Base-by-base conservation (phyloP, 2,113 vertebrate species). In the Labrus mixtus region DNA sequence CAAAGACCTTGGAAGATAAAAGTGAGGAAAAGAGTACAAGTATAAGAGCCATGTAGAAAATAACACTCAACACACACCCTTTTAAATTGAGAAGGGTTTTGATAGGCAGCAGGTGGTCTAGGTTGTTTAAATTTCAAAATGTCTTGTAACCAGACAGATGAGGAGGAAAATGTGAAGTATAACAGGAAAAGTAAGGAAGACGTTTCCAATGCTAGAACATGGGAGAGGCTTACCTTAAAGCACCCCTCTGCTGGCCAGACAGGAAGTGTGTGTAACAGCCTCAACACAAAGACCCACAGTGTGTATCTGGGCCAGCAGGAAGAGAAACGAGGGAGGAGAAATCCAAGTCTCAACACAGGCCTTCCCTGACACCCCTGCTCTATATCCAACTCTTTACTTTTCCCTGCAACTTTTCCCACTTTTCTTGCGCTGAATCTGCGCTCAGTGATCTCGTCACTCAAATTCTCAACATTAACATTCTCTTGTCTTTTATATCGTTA, bases 241-340 rank as follows among this genome's bases (percentile, higher is more conserved):
- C 82, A 92, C 86, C 84, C 85, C 71, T 80, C 78, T 89, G 60
- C 84, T 79, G 76, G 83, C 83, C 87, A 91, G 89, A 85, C 89
- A 88, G 87, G 83, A 86, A 90, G 85, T 84, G 75, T 84, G 77
- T 88, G 81, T 84, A 87, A 88, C 82, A 78, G 79, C 73, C 70
- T 72, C 70, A 83, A 77, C 84, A 92, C 90, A 91, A 93, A 91
- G 90, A 84, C 68, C 84, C 73, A 86, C 89, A 90, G 89, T 91
- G 81, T 90, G 85, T 86, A 82, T 85, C 64, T 88, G 83, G 87
- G 86, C 86, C 90, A 90, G 87, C 87, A 91, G 88, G 88, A 91
- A 91, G 84, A 88, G 79, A 81, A 85, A 59, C 53, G 10, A 80
- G 76, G 73, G 78, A 83, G 80, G 81, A 88, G 78, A 90, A 90